Conservation (phyloP, 2,797 vertebrate genomes). For the Poecilia velifera region DNA sequence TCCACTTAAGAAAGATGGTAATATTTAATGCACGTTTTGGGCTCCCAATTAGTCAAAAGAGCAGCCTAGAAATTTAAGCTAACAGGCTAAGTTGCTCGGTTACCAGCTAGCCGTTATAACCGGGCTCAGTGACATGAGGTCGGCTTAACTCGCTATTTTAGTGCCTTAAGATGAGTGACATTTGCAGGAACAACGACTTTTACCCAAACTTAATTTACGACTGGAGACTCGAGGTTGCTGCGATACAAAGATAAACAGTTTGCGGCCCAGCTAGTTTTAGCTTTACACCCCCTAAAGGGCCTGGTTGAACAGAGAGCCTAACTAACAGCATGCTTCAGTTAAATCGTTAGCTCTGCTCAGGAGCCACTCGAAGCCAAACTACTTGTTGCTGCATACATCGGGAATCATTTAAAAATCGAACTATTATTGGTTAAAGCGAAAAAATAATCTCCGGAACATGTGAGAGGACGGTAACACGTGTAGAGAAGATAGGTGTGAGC, state of each 20-base stretch:
- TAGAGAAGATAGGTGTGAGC: background rate
- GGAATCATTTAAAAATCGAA: background rate
- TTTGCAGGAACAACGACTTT: background rate
- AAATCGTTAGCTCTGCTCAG: background rate
- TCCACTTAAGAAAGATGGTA: conserved; percentile 94
- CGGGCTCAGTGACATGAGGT: conserved; percentile 78
- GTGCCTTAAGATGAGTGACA: conserved; percentile 16
- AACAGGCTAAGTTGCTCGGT: conserved; percentile 47
- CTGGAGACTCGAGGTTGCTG: background rate
- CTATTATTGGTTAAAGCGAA: background rate
- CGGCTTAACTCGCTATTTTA: conserved; percentile 57
- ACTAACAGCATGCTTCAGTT: background rate
- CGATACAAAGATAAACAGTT: background rate
- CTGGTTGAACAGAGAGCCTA: conserved; percentile 47
- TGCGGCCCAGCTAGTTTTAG: conserved; percentile 57
- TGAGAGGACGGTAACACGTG: background rate
- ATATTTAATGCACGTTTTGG: background rate
- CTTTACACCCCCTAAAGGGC: conserved; percentile 41
- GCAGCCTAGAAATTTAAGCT: conserved; percentile 21
- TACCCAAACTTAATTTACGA: too few species aligned
- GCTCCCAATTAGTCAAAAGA: background rate
- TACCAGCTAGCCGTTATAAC: conserved; percentile 42
- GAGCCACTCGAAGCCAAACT: background rate
- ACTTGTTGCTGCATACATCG: background rate
- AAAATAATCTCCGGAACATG: background rate